phyloP scores from a whole-genome alignment of 2,113 vertebrate genomes.

The Chaenocephalus aceratus region DNA sequence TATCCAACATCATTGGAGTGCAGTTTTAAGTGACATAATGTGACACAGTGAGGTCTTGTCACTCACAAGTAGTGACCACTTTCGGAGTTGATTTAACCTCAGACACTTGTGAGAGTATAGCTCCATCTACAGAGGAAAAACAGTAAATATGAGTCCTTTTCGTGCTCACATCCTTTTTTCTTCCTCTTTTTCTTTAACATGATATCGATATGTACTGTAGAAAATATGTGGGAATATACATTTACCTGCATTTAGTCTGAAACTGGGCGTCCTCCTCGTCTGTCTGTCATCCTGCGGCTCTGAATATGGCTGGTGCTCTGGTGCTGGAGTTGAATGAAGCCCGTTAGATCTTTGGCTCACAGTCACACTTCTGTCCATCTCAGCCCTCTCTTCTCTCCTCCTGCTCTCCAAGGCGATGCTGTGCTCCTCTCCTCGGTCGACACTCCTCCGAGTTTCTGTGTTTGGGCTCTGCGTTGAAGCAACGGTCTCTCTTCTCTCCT shows the following conservation, averaged over 20 bases:
- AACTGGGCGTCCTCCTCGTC: constrained; percentile 55
- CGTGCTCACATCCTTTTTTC: not conserved
- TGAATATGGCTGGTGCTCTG: not conserved
- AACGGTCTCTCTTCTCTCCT: constrained; percentile 18
- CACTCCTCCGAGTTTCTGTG: constrained; percentile 9
- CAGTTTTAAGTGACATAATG: not conserved
- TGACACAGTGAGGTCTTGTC: not conserved
- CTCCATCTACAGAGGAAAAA: constrained; percentile 76
- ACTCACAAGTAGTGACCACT: constrained; percentile 72
- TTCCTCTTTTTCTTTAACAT: not conserved
- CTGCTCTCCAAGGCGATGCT: constrained; percentile 1
- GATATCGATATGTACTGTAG: not conserved
- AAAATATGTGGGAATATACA: not conserved
- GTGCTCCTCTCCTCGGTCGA: constrained; percentile 15
- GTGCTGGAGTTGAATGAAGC: constrained; percentile 46
- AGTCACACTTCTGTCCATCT: constrained; percentile 13
- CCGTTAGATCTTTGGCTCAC: constrained; percentile 46
- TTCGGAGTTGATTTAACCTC: constrained; percentile 36
- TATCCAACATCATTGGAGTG: not conserved
- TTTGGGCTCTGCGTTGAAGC: not conserved
- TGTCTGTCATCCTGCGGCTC: not conserved
- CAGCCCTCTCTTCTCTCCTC: constrained; percentile 10
- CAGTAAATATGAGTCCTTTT: not conserved
- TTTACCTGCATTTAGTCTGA: constrained; percentile 75
- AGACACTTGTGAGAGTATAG: constrained; percentile 77